phyloP scores from a whole-genome alignment of 2,888 invertebrate species.

The Synergus laeviventris region DNA sequence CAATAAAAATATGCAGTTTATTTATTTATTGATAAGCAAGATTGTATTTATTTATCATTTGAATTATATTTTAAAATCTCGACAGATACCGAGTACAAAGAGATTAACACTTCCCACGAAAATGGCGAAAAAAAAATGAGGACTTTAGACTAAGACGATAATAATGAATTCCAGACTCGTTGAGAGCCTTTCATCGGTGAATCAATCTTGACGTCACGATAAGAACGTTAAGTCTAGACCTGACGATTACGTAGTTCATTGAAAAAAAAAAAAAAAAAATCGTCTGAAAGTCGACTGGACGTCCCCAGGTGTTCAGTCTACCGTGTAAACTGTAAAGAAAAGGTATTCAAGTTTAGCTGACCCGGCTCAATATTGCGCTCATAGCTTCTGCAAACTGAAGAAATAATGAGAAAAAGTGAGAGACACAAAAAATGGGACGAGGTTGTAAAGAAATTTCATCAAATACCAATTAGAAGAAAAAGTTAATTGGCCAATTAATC shows the following conservation, averaged over 20 bases:
- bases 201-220: constrained; percentile 66
- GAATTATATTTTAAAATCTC: neutral
- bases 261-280: constrained; percentile 59
- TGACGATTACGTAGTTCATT: constrained; percentile 71
- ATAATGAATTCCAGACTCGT: constrained; percentile 28
- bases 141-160: constrained; percentile 20
- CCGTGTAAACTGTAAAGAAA: constrained; percentile 37
- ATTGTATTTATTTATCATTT: neutral
- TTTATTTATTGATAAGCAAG: neutral
- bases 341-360: constrained; percentile 37
- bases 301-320: constrained; percentile 29
- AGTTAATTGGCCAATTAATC: neutral
- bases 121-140: constrained; percentile 2
- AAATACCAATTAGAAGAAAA: neutral
- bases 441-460: constrained; percentile 1
- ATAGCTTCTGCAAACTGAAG: constrained; percentile 30
- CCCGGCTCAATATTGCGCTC: constrained; percentile 27
- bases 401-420: constrained; percentile 11
- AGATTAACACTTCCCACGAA: neutral
- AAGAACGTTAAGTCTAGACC: constrained; percentile 71
- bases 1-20: too few relatives aligned
- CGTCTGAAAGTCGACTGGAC: constrained; percentile 4
- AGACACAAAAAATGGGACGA: constrained; percentile 5
- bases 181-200: constrained; percentile 51
- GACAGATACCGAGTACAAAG: neutral